Percentiles rank a stretch among this genome's conserved stretches.
These are phyloP conservation scores for Holacanthus passer DNA, from an alignment of 2,113 vertebrate genomes.

Conservation along the genomic window DNA sequence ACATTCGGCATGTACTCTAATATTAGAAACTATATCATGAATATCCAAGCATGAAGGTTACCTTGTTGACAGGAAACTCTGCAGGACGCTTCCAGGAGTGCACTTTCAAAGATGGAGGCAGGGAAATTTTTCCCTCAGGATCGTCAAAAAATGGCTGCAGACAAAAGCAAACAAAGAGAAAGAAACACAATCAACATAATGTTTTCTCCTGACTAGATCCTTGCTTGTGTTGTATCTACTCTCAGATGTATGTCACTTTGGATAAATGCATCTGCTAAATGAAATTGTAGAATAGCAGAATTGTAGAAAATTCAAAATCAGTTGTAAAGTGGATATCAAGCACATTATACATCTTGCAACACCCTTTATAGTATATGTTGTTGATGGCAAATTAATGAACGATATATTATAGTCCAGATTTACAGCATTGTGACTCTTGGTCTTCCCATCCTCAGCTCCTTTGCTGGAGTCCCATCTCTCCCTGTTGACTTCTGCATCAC, in stretches of 20 bases:
- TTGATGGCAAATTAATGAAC: background rate
- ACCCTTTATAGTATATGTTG: background rate
- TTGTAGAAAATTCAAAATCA: background rate
- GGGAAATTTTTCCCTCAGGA: conserved; percentile 90
- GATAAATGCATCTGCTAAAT: too few relatives aligned
- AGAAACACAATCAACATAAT: background rate
- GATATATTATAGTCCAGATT: conserved; percentile 62
- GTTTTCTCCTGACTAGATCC: too few relatives aligned
- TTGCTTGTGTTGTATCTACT: too few relatives aligned
- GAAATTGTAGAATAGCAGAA: too few relatives aligned
- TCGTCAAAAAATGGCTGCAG: conserved; percentile 90
- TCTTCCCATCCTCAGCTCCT: conserved; percentile 86
- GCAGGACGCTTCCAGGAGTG: conserved; percentile 92
- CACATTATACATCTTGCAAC: background rate
- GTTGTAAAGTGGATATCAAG: background rate
- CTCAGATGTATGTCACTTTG: too few relatives aligned
- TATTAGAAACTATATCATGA: background rate
- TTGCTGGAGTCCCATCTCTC: conserved; percentile 93
- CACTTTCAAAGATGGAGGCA: conserved; percentile 89
- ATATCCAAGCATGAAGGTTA: conserved; percentile 43
- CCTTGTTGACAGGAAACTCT: conserved; percentile 87
- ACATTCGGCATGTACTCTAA: background rate
- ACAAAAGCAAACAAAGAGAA: conserved; percentile 9
- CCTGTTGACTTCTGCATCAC: conserved; percentile 88
- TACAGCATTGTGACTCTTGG: conserved; percentile 82